These are phyloP conservation scores for Huso huso DNA, from an alignment of 2,797 vertebrate genomes.

Conservation along the genomic window DNA sequence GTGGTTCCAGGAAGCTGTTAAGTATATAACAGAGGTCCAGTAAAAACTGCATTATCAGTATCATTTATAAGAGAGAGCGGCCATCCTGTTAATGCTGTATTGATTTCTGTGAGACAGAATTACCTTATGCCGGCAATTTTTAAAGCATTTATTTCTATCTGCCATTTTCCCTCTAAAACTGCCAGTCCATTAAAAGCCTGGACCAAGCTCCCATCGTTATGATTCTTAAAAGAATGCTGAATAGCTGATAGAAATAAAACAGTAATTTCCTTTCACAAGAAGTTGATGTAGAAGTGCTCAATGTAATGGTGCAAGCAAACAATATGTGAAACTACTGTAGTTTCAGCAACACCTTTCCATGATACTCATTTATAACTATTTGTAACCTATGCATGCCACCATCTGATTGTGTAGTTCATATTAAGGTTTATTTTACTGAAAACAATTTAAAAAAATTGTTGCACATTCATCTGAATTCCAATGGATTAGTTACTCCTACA, in stretches of 20 bases:
- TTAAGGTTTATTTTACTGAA: too few relatives aligned
- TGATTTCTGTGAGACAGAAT: constrained; percentile 6
- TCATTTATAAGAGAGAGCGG: constrained; percentile 7
- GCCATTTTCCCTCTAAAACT: constrained; percentile 1
- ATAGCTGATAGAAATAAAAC: neutral
- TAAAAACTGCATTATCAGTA: constrained; percentile 5
- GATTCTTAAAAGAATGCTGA: neutral
- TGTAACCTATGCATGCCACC: too few relatives aligned
- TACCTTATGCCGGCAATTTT: constrained; percentile 8
- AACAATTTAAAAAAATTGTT: too few relatives aligned
- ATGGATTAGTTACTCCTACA: too few relatives aligned
- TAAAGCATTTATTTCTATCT: constrained; percentile 2
- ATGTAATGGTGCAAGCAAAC: too few relatives aligned
- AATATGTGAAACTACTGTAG: too few relatives aligned
- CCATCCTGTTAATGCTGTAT: constrained; percentile 5
- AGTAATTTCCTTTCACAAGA: too few relatives aligned
- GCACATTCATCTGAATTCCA: too few relatives aligned
- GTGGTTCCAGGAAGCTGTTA: neutral
- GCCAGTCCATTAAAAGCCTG: neutral
- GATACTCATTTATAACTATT: too few relatives aligned
- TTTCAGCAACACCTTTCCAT: too few relatives aligned
- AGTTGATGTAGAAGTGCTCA: too few relatives aligned
- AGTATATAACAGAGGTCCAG: neutral
- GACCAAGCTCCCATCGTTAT: neutral
- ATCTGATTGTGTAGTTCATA: too few relatives aligned